Percentiles rank a stretch among this genome's conserved stretches.
phyloP scores from a whole-genome alignment of 2,888 invertebrate species.

The Sepiola atlantica region DNA sequence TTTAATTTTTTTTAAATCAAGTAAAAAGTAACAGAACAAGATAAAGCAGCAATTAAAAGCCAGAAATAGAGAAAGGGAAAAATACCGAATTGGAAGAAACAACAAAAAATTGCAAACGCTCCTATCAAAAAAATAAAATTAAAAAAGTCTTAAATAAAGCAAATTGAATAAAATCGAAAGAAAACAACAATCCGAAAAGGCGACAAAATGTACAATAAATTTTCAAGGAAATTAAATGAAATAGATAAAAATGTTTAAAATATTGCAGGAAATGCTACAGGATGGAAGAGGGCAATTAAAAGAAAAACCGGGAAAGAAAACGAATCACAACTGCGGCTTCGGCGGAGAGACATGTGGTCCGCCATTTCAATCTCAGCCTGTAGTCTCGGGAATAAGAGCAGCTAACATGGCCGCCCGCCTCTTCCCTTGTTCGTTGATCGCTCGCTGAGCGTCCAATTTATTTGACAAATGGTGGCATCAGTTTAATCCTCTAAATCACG shows the following conservation, averaged over 20 bases:
- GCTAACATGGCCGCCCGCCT: not conserved
- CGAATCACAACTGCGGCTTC: not conserved
- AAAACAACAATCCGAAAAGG: not conserved
- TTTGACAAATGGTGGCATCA: constrained; percentile 14
- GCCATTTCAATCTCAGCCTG: not conserved
- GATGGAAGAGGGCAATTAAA: not conserved
- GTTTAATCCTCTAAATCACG: constrained; percentile 32
- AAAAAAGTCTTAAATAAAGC: not conserved
- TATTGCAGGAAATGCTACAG: not conserved
- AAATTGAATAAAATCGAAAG: not conserved
- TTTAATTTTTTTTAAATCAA: too few species aligned
- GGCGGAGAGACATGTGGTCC: not conserved
- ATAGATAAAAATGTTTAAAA: not conserved
- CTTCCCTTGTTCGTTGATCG: not conserved
- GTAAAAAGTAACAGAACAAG: too few species aligned
- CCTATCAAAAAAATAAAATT: not conserved
- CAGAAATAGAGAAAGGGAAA: not conserved
- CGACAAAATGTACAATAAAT: not conserved
- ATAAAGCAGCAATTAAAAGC: too few species aligned
- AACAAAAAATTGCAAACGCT: not conserved
- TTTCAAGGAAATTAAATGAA: not conserved
- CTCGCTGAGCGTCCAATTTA: constrained; percentile 32
- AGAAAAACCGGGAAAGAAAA: not conserved
- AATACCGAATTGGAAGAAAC: not conserved
- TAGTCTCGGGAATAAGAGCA: not conserved